A percentile compares a stretch with the other conserved stretches of the same genome.
Evolutionary conservation across 2,888 invertebrate genomes (phyloP).

Genomic region (Rhabditophanes sp.): DNA sequence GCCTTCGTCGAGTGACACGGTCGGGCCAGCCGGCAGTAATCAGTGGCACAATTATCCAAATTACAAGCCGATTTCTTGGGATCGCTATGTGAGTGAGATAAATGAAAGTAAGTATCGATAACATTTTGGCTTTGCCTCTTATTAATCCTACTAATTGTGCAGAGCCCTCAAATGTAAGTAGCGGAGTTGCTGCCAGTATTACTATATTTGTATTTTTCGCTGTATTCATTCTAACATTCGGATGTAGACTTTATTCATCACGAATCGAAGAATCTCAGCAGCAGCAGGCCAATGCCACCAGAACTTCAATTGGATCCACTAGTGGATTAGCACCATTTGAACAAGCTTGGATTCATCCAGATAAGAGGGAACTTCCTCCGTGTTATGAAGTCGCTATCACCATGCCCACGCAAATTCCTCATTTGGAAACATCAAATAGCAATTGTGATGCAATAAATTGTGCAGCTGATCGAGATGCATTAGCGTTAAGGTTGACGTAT

Average conservation of each 20-base stretch:
- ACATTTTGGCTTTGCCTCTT: no score
- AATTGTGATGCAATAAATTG: no score
- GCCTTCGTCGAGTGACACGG: no score
- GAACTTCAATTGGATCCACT: no score
- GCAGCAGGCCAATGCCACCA: no score
- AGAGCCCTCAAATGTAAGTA: conserved; percentile 30
- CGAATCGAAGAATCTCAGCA: conserved; percentile 15
- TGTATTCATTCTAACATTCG: conserved; percentile 35
- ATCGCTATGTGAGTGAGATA: conserved; percentile 30
- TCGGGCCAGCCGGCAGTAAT: no score
- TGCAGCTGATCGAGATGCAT: no score
- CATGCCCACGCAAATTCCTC: conserved; percentile 15
- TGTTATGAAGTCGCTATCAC: conserved; percentile 32
- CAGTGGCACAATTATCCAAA: conserved; percentile 22
- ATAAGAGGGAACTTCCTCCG: conserved; percentile 28
- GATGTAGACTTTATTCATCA: conserved; percentile 33
- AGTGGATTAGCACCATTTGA: no score
- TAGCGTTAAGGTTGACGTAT: no score
- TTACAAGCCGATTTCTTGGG: conserved; percentile 35
- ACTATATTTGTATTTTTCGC: conserved; percentile 34
- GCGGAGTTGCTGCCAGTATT: conserved; percentile 34
- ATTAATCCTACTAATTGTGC: conserved; percentile 5
- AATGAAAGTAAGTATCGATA: conserved; percentile 17
- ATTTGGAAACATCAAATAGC: no score
- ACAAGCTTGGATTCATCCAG: no score